These are phyloP conservation scores for Catamblyrhynchus diadema DNA, from an alignment of 2,797 vertebrate genomes.

Conservation along the genomic window DNA sequence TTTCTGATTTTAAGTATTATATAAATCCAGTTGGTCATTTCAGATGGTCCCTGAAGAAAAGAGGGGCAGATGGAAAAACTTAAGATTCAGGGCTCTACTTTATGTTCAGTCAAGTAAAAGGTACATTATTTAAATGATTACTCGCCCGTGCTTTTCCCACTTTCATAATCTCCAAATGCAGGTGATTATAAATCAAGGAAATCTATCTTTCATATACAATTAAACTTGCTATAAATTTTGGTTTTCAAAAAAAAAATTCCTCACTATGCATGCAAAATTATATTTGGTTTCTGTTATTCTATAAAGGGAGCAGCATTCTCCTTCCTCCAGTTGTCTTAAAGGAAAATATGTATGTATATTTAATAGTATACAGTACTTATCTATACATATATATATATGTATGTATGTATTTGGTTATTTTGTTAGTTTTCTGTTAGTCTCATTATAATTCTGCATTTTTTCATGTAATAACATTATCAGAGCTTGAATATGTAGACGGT, in stretches of 20 bases:
- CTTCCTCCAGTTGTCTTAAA: background rate
- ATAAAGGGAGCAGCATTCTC: background rate
- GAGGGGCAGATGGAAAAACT: background rate
- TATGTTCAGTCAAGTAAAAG: background rate
- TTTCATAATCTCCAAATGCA: background rate
- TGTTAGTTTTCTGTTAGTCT: background rate
- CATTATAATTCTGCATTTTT: background rate
- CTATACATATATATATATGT: accelerated
- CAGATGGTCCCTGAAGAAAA: background rate
- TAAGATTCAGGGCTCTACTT: background rate
- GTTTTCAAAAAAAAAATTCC: background rate
- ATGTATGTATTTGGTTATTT: background rate
- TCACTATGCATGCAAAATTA: background rate
- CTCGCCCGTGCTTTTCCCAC: background rate
- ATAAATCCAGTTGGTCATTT: background rate
- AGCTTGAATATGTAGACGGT: background rate
- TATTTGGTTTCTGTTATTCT: background rate
- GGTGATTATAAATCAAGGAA: background rate
- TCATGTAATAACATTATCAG: background rate
- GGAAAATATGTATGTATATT: background rate
- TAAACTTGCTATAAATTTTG: background rate
- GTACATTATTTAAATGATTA: background rate
- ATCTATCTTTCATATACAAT: background rate
- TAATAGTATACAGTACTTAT: background rate
- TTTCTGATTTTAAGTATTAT: background rate